Evolutionary conservation across 1,140 invertebrate genomes (phyloP).

Genomic region (Rhopalosiphum padi): DNA sequence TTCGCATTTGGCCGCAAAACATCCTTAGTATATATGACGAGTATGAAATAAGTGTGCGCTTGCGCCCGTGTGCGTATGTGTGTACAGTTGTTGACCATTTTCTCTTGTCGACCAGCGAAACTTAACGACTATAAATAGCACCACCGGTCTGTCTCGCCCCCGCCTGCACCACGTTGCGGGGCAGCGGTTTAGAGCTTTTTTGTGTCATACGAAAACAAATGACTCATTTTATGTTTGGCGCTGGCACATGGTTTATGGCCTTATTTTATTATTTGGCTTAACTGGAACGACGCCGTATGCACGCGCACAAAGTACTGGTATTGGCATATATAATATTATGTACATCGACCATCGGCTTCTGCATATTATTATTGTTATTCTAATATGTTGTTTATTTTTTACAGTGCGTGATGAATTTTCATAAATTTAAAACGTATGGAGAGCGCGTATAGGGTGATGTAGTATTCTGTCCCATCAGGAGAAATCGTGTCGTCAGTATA

Average conservation of each 20-base stretch:
- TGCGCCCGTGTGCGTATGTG: neutral
- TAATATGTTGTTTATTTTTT: neutral
- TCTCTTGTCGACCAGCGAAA: conserved; percentile 38
- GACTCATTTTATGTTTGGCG: conserved; percentile 57
- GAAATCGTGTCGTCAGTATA: neutral
- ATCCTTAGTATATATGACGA: neutral
- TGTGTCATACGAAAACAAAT: conserved; percentile 57
- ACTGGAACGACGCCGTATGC: conserved; percentile 46
- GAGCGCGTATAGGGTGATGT: neutral
- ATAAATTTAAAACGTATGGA: neutral
- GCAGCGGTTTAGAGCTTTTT: conserved; percentile 32
- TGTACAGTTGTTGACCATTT: conserved; percentile 49
- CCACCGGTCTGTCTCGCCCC: conserved; percentile 31
- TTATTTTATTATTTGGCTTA: conserved; percentile 56
- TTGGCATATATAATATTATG: neutral
- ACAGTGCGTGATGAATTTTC: neutral
- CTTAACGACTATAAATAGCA: conserved; percentile 48
- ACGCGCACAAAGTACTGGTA: conserved; percentile 5
- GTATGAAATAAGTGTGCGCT: conserved; percentile 13
- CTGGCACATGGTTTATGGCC: conserved; percentile 50
- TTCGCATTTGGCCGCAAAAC: conserved; percentile 40
- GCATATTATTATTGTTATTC: conserved; percentile 7
- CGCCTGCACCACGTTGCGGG: neutral
- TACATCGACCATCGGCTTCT: neutral
- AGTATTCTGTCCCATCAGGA: neutral